phyloP scores from a whole-genome alignment of 2,113 vertebrate species.

The Seriola rivoliana region DNA sequence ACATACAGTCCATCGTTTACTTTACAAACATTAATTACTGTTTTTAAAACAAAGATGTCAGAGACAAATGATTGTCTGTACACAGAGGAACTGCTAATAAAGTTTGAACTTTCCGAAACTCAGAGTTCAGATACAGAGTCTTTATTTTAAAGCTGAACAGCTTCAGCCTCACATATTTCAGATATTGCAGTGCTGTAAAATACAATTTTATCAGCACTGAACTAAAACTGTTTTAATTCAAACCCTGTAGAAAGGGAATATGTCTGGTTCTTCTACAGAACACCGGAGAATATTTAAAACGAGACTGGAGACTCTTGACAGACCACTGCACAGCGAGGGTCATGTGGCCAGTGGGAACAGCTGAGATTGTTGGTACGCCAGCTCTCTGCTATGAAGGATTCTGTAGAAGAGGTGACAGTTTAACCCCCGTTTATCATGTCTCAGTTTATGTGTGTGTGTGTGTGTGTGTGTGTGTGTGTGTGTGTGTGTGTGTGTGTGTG shows the following conservation, averaged over 20 bases:
- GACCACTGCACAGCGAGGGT: not conserved
- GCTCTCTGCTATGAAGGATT: too few relatives aligned
- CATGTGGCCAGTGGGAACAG: too few relatives aligned
- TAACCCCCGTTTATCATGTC: too few relatives aligned
- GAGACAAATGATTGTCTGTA: conserved; percentile 35
- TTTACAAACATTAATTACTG: conserved; percentile 31
- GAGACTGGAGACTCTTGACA: not conserved
- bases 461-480: too few relatives aligned
- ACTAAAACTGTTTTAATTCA: not conserved
- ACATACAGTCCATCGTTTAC: conserved; percentile 57
- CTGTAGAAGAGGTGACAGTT: too few relatives aligned
- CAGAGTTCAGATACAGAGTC: not conserved
- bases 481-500: too few relatives aligned
- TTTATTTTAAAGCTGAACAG: conserved; percentile 16
- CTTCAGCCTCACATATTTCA: too few relatives aligned
- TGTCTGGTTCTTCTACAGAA: not conserved
- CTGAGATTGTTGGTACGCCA: too few relatives aligned
- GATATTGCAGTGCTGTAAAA: not conserved
- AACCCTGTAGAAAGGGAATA: not conserved
- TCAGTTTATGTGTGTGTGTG: too few relatives aligned
- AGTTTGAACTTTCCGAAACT: conserved; percentile 59
- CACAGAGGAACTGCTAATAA: conserved; percentile 68
- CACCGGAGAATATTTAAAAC: not conserved
- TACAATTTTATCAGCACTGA: too few relatives aligned
- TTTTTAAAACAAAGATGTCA: conserved; percentile 30